Base-by-base conservation (phyloP, 1,140 invertebrate genomes). In the Pogonomyrmex barbatus region DNA sequence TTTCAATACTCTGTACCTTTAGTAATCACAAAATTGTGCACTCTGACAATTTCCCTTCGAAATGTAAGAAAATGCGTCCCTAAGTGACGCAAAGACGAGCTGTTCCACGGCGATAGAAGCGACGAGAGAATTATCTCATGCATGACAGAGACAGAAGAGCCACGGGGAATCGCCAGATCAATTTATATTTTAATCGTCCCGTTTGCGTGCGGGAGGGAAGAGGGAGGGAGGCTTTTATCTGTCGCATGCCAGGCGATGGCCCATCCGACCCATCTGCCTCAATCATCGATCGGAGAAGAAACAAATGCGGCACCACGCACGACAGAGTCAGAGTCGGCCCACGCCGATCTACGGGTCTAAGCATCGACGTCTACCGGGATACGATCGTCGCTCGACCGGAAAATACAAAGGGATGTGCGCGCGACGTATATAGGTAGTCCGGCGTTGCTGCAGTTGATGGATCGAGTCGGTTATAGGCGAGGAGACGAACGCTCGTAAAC, bases 331-430 rank as follows among this genome's bases (percentile, higher is more conserved):
- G 50, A 75, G 47, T 56, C 42, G 62, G 36, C 36, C 63, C 24
- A 14, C 4, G n/a, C 79, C 68, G 54, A 82, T 82, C 50, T 56
- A 47, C 14, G 47, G n/a, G 47, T 81, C 52, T 82, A 50, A 73
- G 79, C 54, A 58, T 82, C 30, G 42, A 24, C 67, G 39, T 73
- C 67, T 71, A 47, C 42, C 42, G 68, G 54, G 71, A 83, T 75
- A 62, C 45, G 54, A 60, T 83, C 79, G 68, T 60, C 54, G 17
- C 12, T 75, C 79, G 54, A 71, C 79, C 68, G 68, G 54, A 83
- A 83, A 83, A 83, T 75, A 83, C 56, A 83, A 82, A 82, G 67
- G 79, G 67, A 83, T 83, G 42, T 83, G 79, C 68, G 79, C 54
- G 45, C 67, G 79, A 83, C 79, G 45, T 83, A 17, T 54, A 47